Evolutionary conservation across 2,888 invertebrate species (phyloP).

Genomic region (Scaptomyza polygonia): DNA sequence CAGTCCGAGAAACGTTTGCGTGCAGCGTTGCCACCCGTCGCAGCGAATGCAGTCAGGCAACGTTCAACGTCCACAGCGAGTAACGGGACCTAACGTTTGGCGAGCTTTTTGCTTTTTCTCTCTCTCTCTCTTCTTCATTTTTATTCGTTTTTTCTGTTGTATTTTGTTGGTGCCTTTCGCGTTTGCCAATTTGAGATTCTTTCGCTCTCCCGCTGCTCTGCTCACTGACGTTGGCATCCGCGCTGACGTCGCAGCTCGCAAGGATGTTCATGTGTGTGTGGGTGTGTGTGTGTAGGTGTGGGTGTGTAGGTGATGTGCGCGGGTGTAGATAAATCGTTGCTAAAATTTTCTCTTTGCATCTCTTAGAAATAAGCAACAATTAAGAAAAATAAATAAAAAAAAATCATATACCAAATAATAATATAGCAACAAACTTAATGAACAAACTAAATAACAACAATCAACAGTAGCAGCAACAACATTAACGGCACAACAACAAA

Average conservation of each 20-base stretch:
- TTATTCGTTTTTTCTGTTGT: conserved; percentile 1
- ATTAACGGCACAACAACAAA: conserved; percentile 25
- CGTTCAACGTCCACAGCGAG: conserved; percentile 35
- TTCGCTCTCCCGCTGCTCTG: conserved; percentile 19
- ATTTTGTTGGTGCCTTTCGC: conserved; percentile 22
- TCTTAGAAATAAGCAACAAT: conserved; percentile 23
- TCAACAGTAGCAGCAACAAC: conserved; percentile 15
- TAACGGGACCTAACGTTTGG: conserved; percentile 34
- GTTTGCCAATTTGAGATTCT: conserved; percentile 31
- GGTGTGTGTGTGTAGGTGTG: conserved; percentile 2
- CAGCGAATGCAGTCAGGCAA: conserved; percentile 8
- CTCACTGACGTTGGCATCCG: conserved; percentile 7
- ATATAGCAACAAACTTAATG: conserved; percentile 11
- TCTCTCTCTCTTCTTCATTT: background rate
- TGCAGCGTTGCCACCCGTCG: conserved; percentile 48
- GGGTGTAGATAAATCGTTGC: conserved; percentile 53
- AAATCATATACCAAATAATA: conserved; percentile 1
- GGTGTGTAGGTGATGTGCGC: conserved; percentile 14
- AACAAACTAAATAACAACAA: conserved; percentile 15
- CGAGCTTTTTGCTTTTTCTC: conserved; percentile 24
- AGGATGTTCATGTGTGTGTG: conserved; percentile 9
- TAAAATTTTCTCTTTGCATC: conserved; percentile 11
- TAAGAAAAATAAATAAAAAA: conserved; percentile 4
- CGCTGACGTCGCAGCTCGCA: conserved; percentile 4
- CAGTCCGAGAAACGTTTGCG: conserved; percentile 1